phyloP scores from a whole-genome alignment of 2,113 vertebrate genomes.

The Panthera tigris region DNA sequence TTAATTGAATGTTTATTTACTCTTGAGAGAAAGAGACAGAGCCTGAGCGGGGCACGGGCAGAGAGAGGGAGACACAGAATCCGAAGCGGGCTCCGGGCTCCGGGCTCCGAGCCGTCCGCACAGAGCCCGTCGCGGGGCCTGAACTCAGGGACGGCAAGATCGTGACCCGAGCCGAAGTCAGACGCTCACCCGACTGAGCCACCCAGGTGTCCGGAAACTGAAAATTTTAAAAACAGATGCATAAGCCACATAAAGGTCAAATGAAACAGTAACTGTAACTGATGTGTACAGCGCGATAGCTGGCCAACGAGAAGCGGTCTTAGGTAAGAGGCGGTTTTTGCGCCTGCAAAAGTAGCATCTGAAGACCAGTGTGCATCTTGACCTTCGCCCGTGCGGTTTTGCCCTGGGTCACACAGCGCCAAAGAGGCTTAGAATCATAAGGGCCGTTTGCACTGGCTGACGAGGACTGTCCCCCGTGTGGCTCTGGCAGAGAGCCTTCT shows the following conservation, averaged over 20 bases:
- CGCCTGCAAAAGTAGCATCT: neutral
- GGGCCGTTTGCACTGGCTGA: neutral
- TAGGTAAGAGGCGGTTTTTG: neutral
- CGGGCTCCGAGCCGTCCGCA: too few species aligned
- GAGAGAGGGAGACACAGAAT: too few species aligned
- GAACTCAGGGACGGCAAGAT: too few species aligned
- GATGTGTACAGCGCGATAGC: neutral
- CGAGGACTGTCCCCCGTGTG: neutral
- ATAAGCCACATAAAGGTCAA: neutral
- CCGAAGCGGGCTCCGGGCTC: too few species aligned
- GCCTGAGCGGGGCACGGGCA: too few species aligned
- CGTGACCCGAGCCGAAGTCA: too few species aligned
- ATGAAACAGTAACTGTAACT: fast-evolving
- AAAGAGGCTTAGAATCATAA: conserved; percentile 8
- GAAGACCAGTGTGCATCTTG: neutral
- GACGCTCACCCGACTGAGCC: too few species aligned
- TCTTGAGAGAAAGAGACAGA: too few species aligned
- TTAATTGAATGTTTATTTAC: too few species aligned
- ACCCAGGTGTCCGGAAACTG: too few species aligned
- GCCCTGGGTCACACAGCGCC: conserved; percentile 10
- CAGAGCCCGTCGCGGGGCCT: too few species aligned
- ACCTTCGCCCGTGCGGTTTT: fast-evolving
- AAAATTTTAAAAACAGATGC: neutral
- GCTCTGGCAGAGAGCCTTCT: neutral
- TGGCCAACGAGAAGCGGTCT: neutral